Evolutionary conservation across 2,113 vertebrate genomes (phyloP).

Genomic region (Pyrgilauda ruficollis): DNA sequence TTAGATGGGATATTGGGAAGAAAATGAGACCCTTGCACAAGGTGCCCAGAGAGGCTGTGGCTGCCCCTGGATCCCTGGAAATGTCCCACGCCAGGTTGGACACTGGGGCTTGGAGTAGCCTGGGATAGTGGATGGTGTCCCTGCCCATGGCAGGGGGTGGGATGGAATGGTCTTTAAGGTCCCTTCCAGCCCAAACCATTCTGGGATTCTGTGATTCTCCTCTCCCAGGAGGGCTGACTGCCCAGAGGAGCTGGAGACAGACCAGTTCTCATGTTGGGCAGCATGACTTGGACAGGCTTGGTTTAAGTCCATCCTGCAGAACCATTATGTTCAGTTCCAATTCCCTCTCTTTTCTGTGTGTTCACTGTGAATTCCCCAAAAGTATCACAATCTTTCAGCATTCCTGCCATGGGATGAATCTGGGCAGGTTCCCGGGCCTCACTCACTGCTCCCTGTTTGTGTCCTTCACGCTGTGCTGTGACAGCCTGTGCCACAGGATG

Average conservation of each 20-base stretch:
- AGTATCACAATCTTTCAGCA: neutral
- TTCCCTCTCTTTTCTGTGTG: neutral
- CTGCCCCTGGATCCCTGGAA: neutral
- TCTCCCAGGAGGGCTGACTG: neutral
- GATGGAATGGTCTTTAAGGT: too few species aligned
- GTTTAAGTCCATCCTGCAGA: neutral
- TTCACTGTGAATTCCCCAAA: neutral
- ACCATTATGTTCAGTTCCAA: neutral
- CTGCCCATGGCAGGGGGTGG: neutral
- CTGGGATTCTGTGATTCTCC: neutral
- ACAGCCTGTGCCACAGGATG: fast-evolving
- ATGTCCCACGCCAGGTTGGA: neutral
- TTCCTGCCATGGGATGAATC: neutral
- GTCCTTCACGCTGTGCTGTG: neutral
- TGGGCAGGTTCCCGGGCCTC: neutral
- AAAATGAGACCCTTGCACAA: neutral
- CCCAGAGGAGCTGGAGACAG: neutral
- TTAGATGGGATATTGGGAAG: neutral
- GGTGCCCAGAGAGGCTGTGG: neutral
- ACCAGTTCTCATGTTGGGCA: neutral
- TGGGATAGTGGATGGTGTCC: neutral
- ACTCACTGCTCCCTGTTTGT: neutral
- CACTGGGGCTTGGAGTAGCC: neutral
- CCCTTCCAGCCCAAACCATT: neutral
- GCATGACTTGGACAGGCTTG: neutral